A percentile compares a stretch with the other conserved stretches of the same genome.
Conservation (phyloP, 2,797 vertebrate genomes). For the Hybognathus amarus region DNA sequence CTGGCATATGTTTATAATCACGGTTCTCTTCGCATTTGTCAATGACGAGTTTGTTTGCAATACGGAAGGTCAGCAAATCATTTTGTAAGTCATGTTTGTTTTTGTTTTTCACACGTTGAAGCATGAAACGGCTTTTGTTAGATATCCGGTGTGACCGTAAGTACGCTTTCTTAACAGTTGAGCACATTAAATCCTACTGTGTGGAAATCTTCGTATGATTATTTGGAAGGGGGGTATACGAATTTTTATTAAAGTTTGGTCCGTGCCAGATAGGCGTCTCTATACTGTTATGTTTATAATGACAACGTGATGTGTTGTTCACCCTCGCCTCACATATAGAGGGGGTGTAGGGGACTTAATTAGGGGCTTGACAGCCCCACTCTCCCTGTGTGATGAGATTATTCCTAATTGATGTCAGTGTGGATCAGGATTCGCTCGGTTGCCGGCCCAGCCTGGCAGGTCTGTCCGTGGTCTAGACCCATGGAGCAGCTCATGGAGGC, state of each 20-base stretch:
- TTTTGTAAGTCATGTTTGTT: neutral
- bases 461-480: constrained; percentile 91
- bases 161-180: neutral
- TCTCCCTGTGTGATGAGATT: constrained; percentile 99
- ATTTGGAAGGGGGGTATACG: neutral
- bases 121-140: neutral
- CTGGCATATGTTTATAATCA: constrained; percentile 76
- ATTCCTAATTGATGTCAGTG: constrained; percentile 99
- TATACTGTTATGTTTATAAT: constrained; percentile 92
- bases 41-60: constrained; percentile 3
- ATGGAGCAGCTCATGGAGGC: constrained; percentile 83
- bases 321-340: constrained; percentile 91
- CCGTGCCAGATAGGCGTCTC: constrained; percentile 81
- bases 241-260: constrained; percentile 63
- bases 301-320: constrained; percentile 92
- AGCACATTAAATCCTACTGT: neutral
- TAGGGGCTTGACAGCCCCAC: constrained; percentile 98
- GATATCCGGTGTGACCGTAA: neutral
- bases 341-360: constrained; percentile 96
- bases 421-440: constrained; percentile 93
- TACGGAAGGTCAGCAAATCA: neutral
- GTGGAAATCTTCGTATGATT: neutral
- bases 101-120: neutral
- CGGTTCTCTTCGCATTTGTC: neutral
- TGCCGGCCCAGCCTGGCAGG: constrained; percentile 90